Conservation (phyloP, 2,797 vertebrate species). For the Ctenopoma multispine region DNA sequence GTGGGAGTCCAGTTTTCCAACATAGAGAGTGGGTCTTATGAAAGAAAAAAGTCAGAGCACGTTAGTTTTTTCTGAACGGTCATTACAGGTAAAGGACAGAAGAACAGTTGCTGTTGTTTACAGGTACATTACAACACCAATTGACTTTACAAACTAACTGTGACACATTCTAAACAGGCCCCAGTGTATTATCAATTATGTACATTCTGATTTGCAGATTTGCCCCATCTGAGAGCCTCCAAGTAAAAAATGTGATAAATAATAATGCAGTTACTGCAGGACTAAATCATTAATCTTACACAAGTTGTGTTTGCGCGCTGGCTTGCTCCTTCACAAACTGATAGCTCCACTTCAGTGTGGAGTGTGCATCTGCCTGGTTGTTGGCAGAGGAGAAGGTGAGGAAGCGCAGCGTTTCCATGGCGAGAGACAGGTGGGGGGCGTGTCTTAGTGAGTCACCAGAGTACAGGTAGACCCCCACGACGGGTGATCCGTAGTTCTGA, state of each 20-base stretch:
- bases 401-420: conserved; percentile 93
- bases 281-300: conserved; percentile 72
- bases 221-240: no score
- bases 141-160: no score
- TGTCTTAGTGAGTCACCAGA: conserved; percentile 91
- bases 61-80: not conserved
- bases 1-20: conserved; percentile 90
- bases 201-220: no score
- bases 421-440: conserved; percentile 91
- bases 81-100: no score
- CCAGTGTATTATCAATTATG: no score
- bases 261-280: no score
- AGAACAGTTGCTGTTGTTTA: no score
- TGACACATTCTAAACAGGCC: no score
- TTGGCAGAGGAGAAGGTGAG: conserved; percentile 89
- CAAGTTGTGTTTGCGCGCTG: conserved; percentile 87
- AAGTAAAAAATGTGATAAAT: no score
- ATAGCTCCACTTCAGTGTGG: conserved; percentile 88
- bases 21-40: conserved; percentile 91
- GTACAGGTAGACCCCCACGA: conserved; percentile 93
- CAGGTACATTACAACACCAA: no score
- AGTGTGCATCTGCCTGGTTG: conserved; percentile 75
- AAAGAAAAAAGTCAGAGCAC: conserved; percentile 4
- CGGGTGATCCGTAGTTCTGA: conserved; percentile 93
- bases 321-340: conserved; percentile 87